Conservation (phyloP, 2,888 invertebrate species). For the Drosophila mettleri region DNA sequence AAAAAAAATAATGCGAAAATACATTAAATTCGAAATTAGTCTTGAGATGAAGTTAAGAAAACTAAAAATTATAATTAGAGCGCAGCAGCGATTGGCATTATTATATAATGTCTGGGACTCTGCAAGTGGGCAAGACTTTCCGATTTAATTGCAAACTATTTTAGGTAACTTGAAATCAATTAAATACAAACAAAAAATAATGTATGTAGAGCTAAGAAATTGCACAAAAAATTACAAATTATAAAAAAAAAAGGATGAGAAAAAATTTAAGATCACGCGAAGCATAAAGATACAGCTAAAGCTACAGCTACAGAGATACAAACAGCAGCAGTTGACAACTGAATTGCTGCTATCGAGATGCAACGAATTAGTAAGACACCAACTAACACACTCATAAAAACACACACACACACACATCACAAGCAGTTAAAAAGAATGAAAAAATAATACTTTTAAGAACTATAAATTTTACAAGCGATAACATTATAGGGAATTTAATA, state of each 20-base stretch:
- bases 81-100: conserved; percentile 47
- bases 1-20: conserved; percentile 35
- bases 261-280: conserved; percentile 10
- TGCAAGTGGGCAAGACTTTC: conserved; percentile 67
- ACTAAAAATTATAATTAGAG: conserved; percentile 39
- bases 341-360: conserved; percentile 54
- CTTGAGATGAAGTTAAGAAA: conserved; percentile 44
- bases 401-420: conserved; percentile 56
- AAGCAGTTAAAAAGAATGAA: conserved; percentile 43
- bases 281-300: conserved; percentile 24
- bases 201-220: conserved; percentile 70
- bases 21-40: conserved; percentile 47
- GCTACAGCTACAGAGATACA: conserved; percentile 19
- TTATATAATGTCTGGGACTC: conserved; percentile 66
- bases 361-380: conserved; percentile 69
- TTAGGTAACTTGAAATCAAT: conserved; percentile 72
- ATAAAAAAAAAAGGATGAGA: conserved; percentile 14
- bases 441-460: conserved; percentile 20
- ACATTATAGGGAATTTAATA: conserved; percentile 60
- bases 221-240: conserved; percentile 52
- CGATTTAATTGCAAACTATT: conserved; percentile 64
- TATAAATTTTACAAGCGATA: conserved; percentile 42
- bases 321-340: conserved; percentile 28
- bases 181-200: conserved; percentile 43
- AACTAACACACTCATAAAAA: conserved; percentile 42